These are phyloP conservation scores for Danio rerio DNA, from an alignment of 2,113 vertebrate genomes.

Conservation along the genomic window DNA sequence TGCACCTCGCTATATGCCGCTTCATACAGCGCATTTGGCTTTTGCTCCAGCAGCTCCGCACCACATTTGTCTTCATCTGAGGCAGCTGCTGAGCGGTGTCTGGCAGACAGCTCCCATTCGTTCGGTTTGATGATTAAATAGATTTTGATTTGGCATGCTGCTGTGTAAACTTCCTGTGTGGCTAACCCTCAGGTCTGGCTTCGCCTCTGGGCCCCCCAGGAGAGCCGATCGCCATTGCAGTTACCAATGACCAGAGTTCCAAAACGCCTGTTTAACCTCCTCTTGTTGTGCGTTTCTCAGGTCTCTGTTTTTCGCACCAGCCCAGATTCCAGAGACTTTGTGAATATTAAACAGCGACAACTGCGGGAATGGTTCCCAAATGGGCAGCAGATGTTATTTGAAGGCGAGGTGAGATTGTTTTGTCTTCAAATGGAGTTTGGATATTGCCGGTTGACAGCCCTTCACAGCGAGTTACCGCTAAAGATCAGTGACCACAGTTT, in stretches of 20 bases:
- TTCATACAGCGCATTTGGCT: slow-evolving; percentile 56
- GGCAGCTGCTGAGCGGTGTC: slow-evolving; percentile 62
- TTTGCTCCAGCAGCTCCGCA: slow-evolving; percentile 51
- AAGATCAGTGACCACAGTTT: slow-evolving; percentile 41
- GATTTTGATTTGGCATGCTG: slow-evolving; percentile 71
- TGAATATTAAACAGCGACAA: slow-evolving; percentile 80
- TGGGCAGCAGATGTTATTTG: slow-evolving; percentile 80
- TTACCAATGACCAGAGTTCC: slow-evolving; percentile 77
- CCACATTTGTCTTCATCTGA: slow-evolving; percentile 72
- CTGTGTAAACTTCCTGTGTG: slow-evolving; percentile 78
- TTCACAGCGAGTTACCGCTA: slow-evolving; percentile 60
- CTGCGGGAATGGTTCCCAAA: slow-evolving; percentile 75
- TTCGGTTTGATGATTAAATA: slow-evolving; percentile 75
- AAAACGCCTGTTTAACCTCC: slow-evolving; percentile 72
- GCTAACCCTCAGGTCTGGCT: slow-evolving; percentile 67
- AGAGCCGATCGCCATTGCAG: slow-evolving; percentile 66
- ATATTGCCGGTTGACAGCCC: slow-evolving; percentile 70
- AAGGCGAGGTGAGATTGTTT: slow-evolving; percentile 73
- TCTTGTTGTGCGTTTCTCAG: slow-evolving; percentile 65
- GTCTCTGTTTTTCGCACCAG: slow-evolving; percentile 44
- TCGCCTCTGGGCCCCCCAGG: slow-evolving; percentile 63
- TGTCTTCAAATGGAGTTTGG: slow-evolving; percentile 76
- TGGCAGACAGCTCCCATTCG: slow-evolving; percentile 60
- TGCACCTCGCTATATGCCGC: slow-evolving; percentile 53
- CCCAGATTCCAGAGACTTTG: slow-evolving; percentile 70